These are phyloP conservation scores for Coreoperca whiteheadi DNA, from an alignment of 2,113 vertebrate species.

Conservation along the genomic window DNA sequence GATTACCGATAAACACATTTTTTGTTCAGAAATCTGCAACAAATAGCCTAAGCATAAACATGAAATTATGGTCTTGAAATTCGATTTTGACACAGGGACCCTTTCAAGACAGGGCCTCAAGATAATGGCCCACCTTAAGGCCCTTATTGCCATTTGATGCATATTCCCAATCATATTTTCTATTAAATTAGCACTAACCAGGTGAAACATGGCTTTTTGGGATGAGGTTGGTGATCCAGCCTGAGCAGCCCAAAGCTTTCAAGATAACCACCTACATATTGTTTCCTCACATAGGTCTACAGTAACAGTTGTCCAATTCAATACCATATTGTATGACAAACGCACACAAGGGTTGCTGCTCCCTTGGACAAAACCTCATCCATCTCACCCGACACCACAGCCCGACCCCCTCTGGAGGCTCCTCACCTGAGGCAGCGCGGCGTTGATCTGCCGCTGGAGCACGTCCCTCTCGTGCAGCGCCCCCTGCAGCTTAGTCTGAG, in stretches of 20 bases:
- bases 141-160: neutral
- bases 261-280: neutral
- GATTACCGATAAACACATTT: neutral
- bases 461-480: slow-evolving; percentile 94
- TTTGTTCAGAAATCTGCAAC: neutral
- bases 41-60: neutral
- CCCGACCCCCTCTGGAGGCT: slow-evolving; percentile 11
- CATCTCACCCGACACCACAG: neutral
- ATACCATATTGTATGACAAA: neutral
- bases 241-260: neutral
- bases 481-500: slow-evolving; percentile 94
- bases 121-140: neutral
- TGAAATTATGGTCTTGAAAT: neutral
- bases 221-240: neutral
- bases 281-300: neutral
- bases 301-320: neutral
- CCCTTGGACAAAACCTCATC: neutral
- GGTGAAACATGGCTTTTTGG: neutral
- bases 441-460: slow-evolving; percentile 96
- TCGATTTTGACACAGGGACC: neutral
- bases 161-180: neutral
- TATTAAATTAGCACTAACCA: neutral
- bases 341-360: neutral
- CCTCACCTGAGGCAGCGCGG: slow-evolving; percentile 94
- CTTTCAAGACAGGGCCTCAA: neutral